phyloP scores from a whole-genome alignment of 2,113 vertebrate genomes.

The Calcarius ornatus region DNA sequence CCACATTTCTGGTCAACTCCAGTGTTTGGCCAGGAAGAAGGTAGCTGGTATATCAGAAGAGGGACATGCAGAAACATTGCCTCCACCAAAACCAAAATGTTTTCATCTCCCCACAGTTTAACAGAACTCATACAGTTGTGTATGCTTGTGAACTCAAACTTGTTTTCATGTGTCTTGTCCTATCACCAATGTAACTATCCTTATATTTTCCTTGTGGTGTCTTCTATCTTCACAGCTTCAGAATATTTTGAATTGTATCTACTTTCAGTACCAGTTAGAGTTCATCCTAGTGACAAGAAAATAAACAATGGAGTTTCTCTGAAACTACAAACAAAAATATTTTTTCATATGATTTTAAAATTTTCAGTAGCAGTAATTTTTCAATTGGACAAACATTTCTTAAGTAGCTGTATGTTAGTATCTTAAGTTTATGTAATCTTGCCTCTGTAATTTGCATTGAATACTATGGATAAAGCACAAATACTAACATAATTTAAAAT shows the following conservation, averaged over 20 bases:
- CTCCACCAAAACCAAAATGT: background rate
- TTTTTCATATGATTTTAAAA: background rate
- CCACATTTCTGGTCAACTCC: background rate
- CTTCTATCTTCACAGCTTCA: constrained; percentile 55
- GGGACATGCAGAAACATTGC: background rate
- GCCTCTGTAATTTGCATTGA: background rate
- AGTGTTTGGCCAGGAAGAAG: background rate
- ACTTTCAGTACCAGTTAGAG: constrained; percentile 60
- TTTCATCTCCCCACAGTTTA: background rate
- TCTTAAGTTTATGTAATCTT: background rate
- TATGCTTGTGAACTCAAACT: background rate
- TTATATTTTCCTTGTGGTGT: constrained; percentile 25
- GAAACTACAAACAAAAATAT: background rate
- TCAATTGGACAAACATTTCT: background rate
- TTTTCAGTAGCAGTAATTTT: background rate
- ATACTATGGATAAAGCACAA: background rate
- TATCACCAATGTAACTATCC: background rate
- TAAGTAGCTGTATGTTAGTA: background rate
- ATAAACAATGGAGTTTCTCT: background rate
- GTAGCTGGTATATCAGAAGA: background rate
- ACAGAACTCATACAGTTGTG: background rate
- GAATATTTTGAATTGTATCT: background rate
- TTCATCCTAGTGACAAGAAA: constrained; percentile 72
- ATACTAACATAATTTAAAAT: background rate
- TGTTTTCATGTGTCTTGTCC: background rate